phyloP scores from a whole-genome alignment of 2,888 invertebrate species.

The Perithous albicinctus region DNA sequence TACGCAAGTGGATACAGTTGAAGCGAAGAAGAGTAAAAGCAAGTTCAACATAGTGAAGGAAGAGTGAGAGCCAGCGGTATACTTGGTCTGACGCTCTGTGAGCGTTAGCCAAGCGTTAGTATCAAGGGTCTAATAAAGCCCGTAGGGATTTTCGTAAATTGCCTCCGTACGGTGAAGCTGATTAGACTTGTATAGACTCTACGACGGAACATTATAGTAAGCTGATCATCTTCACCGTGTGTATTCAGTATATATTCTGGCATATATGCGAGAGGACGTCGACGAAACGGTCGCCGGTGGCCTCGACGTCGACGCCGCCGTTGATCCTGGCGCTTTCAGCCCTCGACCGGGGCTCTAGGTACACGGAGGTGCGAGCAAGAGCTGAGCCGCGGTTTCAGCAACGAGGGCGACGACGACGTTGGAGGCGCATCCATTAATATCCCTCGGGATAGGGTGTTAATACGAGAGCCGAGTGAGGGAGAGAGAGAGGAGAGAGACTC shows the following conservation, averaged over 20 bases:
- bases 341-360: conserved; percentile 28
- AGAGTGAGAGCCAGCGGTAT: not conserved
- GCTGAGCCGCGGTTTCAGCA: conserved; percentile 28
- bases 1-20: not conserved
- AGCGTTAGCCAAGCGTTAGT: conserved; percentile 3
- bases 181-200: not conserved
- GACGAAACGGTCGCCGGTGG: conserved; percentile 23
- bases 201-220: not conserved
- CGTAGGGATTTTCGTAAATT: not conserved
- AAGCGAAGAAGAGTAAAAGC: not conserved
- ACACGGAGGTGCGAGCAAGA: conserved; percentile 22
- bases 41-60: conserved; percentile 1
- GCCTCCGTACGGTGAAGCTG: conserved; percentile 15
- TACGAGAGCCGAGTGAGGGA: conserved; percentile 69
- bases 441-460: conserved; percentile 73
- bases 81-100: not conserved
- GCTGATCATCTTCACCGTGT: conserved; percentile 24
- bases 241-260: not conserved
- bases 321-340: conserved; percentile 56
- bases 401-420: conserved; percentile 40
- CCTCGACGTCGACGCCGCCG: conserved; percentile 39
- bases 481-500: conserved; percentile 39
- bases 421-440: conserved; percentile 78
- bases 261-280: not conserved
- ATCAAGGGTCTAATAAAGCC: conserved; percentile 31